Conservation (phyloP, 1,140 invertebrate genomes). For the Philopotamus ludificatus region DNA sequence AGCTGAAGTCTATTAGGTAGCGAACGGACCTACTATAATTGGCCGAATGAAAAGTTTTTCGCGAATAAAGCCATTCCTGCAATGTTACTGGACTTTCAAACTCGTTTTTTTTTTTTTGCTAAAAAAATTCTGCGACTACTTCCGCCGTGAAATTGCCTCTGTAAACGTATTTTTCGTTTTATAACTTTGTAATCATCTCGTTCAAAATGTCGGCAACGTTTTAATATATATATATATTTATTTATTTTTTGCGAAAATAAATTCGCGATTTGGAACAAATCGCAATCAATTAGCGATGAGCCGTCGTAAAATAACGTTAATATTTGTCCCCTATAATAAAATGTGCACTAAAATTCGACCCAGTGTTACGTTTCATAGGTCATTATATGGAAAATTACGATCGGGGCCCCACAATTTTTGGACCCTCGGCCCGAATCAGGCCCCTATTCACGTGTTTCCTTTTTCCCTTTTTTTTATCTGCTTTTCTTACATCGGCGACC, state of each 20-base stretch:
- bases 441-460: conserved; percentile 3
- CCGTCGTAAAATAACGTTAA: not conserved
- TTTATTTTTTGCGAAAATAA: not conserved
- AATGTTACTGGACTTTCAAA: not conserved
- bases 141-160: not conserved
- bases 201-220: conserved; percentile 5
- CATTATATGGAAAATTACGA: conserved; percentile 28
- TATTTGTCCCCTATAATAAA: conserved; percentile 15
- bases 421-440: not conserved
- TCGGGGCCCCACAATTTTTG: not conserved
- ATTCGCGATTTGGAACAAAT: too few relatives aligned
- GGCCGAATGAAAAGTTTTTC: conserved; percentile 7
- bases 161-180: conserved; percentile 4
- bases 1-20: not conserved
- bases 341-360: conserved; percentile 23
- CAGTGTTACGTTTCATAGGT: conserved; percentile 14
- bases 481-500: not conserved
- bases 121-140: not conserved
- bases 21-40: conserved; percentile 3
- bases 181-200: conserved; percentile 10
- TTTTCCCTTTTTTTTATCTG: conserved; percentile 17
- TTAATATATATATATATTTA: not conserved
- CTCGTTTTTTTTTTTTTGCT: not conserved
- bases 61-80: conserved; percentile 2
- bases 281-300: too few relatives aligned